phyloP scores from a whole-genome alignment of 1,140 invertebrate species.

The Drosophila leontia region DNA sequence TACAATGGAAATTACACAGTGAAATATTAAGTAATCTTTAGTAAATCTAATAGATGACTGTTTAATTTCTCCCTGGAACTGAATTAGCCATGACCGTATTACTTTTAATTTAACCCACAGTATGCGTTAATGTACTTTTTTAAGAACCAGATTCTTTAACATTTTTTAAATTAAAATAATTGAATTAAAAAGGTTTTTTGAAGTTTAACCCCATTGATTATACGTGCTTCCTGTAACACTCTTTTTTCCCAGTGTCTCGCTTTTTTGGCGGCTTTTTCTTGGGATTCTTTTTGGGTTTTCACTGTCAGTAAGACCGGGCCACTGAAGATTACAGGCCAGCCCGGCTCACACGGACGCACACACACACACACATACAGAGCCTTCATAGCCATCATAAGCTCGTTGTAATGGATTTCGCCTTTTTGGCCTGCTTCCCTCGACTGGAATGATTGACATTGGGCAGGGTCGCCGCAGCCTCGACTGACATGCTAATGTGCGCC shows the following conservation, averaged over 20 bases:
- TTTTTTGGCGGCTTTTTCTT: constrained; percentile 25
- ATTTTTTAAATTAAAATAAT: not conserved
- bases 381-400: constrained; percentile 47
- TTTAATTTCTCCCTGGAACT: not conserved
- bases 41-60: not conserved
- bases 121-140: too few species aligned
- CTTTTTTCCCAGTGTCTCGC: not conserved
- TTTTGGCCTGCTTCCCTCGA: constrained; percentile 71
- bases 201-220: not conserved
- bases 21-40: not conserved
- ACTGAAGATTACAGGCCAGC: constrained; percentile 35
- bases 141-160: not conserved
- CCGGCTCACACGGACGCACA: constrained; percentile 3
- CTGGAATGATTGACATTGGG: constrained; percentile 76
- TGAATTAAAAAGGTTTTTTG: not conserved
- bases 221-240: too few species aligned
- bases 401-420: constrained; percentile 70
- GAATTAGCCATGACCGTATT: too few species aligned
- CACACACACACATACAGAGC: constrained; percentile 1
- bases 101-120: too few species aligned
- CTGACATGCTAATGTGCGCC: constrained; percentile 73
- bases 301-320: constrained; percentile 56
- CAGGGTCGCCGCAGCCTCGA: constrained; percentile 63
- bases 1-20: constrained; percentile 10
- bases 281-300: constrained; percentile 37